Evolutionary conservation across 2,888 invertebrate genomes (phyloP), one percentile per base, ranked within the genome.

Genomic region (Drepanosiphum platanoidis): DNA sequence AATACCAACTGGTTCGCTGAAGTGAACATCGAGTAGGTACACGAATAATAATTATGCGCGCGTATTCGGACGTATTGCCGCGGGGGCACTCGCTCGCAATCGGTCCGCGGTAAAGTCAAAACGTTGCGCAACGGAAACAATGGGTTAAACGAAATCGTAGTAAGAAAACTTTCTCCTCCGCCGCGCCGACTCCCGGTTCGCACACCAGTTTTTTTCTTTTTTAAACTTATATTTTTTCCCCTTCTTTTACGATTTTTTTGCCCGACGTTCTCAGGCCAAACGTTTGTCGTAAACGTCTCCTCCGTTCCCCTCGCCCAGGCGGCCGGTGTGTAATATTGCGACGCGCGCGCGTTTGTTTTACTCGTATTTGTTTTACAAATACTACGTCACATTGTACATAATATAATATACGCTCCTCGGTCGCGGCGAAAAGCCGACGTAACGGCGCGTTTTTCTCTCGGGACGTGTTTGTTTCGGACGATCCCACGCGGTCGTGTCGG

Each of bases 261-360:
- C 5, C 42, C 27, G 18, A 39, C 7, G 36, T 77, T 77, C 61
- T 39, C 77, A 77, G 77, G 36, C 36, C 61, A 5, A 61, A 77
- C 27, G 18, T n/a, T 27, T 27, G 9, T 3, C 4, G 42, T 61
- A 36, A 61, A 77, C 77, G 39, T 18, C 22, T 15, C n/a, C n/a
- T n/a, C 46, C 46, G 46, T 46, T 46, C 46, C n/a, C n/a, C n/a
- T n/a, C n/a, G n/a, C n/a, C n/a, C n/a, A n/a, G n/a, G n/a, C n/a
- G n/a, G n/a, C n/a, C 13, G 3, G 30, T 30, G 22, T 58, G 58
- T 58, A 58, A 9, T 52, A 39, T 39, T 39, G 5, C 22, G 18
- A 52, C 18, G 52, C 52, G 52, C 22, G 18, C 52, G 22, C 52
- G 52, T 52, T 52, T 52, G 15, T 52, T 5, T 52, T 52, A 18